phyloP scores from a whole-genome alignment of 2,797 vertebrate genomes.

The Tinamus major region DNA sequence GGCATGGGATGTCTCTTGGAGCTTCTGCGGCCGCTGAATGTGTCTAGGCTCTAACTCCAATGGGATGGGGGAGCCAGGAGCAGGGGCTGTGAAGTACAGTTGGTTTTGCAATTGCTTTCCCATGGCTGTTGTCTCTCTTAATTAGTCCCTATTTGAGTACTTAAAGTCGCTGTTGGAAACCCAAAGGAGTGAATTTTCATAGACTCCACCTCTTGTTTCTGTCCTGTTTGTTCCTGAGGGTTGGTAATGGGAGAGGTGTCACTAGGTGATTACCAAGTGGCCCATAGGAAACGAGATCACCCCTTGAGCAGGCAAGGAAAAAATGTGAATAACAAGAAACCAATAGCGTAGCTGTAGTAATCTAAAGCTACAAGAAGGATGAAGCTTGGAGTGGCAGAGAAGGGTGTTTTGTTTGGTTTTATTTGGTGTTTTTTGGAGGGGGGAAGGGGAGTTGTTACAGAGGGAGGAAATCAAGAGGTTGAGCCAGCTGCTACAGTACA shows the following conservation, averaged over 20 bases:
- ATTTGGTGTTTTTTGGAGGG: not conserved
- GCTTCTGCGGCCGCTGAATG: not conserved
- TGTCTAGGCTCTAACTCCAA: accelerated
- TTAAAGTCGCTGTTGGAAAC: not conserved
- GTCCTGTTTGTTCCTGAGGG: not conserved
- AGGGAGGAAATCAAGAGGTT: not conserved
- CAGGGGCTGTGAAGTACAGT: not conserved
- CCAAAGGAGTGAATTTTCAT: not conserved
- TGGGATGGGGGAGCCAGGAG: not conserved
- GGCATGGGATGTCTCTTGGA: not conserved
- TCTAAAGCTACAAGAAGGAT: not conserved
- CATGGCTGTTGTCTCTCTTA: not conserved
- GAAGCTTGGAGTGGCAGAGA: not conserved
- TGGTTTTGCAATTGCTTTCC: not conserved
- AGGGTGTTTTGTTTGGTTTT: not conserved
- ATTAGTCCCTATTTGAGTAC: not conserved
- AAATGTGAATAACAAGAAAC: not conserved
- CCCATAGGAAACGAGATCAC: not conserved
- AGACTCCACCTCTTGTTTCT: not conserved
- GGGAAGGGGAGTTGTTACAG: no score
- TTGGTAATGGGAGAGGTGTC: not conserved
- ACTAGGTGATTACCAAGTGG: not conserved
- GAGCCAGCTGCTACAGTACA: not conserved
- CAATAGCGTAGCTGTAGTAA: not conserved
- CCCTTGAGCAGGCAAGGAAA: not conserved